These are phyloP conservation scores for Galeopsomyia nigrocyanea DNA, from an alignment of 2,888 invertebrate genomes.

Conservation along the genomic window DNA sequence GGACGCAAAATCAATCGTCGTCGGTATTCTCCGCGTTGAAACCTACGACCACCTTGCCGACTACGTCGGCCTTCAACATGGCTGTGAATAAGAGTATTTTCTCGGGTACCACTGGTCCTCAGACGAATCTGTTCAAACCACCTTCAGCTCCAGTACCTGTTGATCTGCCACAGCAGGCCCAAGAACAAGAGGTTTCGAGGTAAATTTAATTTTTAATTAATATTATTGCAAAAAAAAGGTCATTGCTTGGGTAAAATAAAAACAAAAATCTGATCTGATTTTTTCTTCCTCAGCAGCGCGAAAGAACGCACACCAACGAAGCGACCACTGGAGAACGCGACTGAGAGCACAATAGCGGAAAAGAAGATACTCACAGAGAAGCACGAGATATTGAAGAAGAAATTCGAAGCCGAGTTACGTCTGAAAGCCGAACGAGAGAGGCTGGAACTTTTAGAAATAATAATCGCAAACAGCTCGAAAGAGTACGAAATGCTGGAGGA, in stretches of 20 bases:
- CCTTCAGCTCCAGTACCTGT: background rate
- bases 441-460: background rate
- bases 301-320: slow-evolving; percentile 18
- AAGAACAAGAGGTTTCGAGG: background rate
- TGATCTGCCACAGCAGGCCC: background rate
- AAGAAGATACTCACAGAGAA: slow-evolving; percentile 24
- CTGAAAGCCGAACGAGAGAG: slow-evolving; percentile 35
- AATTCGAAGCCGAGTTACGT: background rate
- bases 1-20: background rate
- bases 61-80: slow-evolving; percentile 46
- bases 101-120: slow-evolving; percentile 35
- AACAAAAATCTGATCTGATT: background rate
- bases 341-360: slow-evolving; percentile 4
- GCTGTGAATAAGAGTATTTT: slow-evolving; percentile 51
- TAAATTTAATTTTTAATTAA: background rate
- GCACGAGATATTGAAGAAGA: slow-evolving; percentile 19
- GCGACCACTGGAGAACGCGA: slow-evolving; percentile 29
- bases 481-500: slow-evolving; percentile 28
- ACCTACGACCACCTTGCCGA: slow-evolving; percentile 6
- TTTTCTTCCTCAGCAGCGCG: background rate
- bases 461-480: background rate
- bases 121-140: slow-evolving; percentile 38
- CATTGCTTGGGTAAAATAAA: background rate
- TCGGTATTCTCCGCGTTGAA: slow-evolving; percentile 15
- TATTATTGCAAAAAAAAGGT: background rate